Percentiles rank a stretch among this genome's conserved stretches.
phyloP scores from a whole-genome alignment of 2,797 vertebrate genomes.

The Coilia nasus region DNA sequence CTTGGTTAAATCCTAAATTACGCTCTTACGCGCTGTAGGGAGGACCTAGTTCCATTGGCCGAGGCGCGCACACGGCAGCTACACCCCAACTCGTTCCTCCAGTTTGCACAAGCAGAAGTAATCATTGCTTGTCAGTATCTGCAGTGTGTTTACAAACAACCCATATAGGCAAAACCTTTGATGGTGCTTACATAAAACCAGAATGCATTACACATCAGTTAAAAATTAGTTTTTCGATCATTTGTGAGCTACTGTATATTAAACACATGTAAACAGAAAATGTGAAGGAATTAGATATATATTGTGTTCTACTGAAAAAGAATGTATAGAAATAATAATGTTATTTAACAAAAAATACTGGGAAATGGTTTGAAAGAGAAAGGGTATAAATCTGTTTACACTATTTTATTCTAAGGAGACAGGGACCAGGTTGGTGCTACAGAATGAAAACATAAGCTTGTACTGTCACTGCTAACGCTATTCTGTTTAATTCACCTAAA shows the following conservation, averaged over 20 bases:
- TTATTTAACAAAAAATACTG: no score
- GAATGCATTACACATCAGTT: neutral
- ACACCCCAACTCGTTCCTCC: conserved; percentile 92
- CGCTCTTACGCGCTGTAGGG: conserved; percentile 99
- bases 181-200: neutral
- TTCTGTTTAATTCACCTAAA: neutral
- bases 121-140: conserved; percentile 61
- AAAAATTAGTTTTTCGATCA: neutral
- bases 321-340: no score
- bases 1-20: conserved; percentile 99
- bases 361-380: no score
- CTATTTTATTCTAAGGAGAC: no score
- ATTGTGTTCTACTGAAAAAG: no score
- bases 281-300: no score
- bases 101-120: conserved; percentile 87
- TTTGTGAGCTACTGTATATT: neutral
- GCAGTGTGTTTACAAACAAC: conserved; percentile 70
- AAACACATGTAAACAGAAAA: no score
- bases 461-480: neutral
- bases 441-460: neutral
- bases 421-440: neutral
- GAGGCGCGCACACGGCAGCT: conserved; percentile 85
- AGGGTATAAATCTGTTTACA: no score
- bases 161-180: conserved; percentile 52
- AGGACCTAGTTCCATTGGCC: conserved; percentile 99